Evolutionary conservation across 2,797 vertebrate species (phyloP).

Genomic region (Acropternis orthonyx): DNA sequence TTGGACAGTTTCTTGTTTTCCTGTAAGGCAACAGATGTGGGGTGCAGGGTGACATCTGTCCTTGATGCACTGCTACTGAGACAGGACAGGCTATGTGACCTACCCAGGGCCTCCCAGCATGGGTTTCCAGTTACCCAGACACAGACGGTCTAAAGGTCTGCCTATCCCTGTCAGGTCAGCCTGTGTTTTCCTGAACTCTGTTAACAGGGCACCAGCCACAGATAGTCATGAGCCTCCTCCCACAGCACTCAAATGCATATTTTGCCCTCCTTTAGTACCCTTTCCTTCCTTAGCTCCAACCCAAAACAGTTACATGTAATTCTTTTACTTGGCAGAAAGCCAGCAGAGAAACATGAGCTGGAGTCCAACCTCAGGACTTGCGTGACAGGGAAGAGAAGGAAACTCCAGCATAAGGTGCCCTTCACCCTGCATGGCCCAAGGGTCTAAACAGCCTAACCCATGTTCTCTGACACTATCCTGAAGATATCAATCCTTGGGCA

Average conservation of each 20-base stretch:
- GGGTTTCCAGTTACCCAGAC: not conserved
- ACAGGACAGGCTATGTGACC: accelerated
- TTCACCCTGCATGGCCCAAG: not conserved
- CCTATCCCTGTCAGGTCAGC: not conserved
- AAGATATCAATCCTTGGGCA: not conserved
- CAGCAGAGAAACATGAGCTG: not conserved
- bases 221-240: accelerated
- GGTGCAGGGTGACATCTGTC: not conserved
- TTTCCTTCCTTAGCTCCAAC: not conserved
- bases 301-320: not conserved
- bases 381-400: not conserved
- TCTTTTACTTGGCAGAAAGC: not conserved
- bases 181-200: not conserved
- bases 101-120: not conserved
- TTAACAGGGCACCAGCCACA: not conserved
- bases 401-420: not conserved
- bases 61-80: not conserved
- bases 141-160: not conserved
- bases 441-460: not conserved
- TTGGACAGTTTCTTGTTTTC: not conserved
- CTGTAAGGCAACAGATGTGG: not conserved
- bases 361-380: not conserved
- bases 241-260: not conserved
- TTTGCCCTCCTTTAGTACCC: not conserved
- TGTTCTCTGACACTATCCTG: not conserved